Evolutionary conservation across 2,113 vertebrate genomes (phyloP), one percentile per base, ranked within the genome.

Genomic region (Pachycephala philippinensis): DNA sequence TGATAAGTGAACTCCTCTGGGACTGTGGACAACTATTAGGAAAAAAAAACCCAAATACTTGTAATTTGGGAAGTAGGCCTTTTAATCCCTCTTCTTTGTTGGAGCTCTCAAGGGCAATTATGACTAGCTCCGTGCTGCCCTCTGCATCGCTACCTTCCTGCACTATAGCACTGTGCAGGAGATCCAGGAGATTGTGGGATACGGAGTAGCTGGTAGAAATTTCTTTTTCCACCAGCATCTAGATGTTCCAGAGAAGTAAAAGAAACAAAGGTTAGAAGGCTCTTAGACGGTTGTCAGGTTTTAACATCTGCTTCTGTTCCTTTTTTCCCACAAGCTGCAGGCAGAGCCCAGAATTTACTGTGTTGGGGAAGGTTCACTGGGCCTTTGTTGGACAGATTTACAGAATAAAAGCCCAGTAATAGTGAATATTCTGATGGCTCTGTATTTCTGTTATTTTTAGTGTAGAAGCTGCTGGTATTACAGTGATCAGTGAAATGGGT

Each of bases 401-500:
- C 3, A 20, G 31, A 87, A 33, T 33, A 68, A 87, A 94, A 85
- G 37, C 19, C 35, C 37, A 39, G 24, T 77, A 70, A 53, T 37
- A 27, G 39, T 65, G 30, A 75, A n/a, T 91, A 49, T 90, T 88
- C 82, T 97, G 66, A 94, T 35, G 52, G 15, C 19, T 69, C 40
- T 89, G 23, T 54, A 12, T 95, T 93, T 97, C 69, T 56, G 18
- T 87, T 78, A 40, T 11, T 97, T 96, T 54, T 88, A 98, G 99
- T 49, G 98, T 97, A 65, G 98, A 98, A 97, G 98, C 99, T 63
- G 99, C 99, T 63, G 99, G 99, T 70, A 98, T 99, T 96, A 99
- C 98, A 33, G 97, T 99, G 54, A 89, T 99, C 89, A 99, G 99
- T 2, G 99, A 99, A 98, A 97, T 99, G 97, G 99, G 99, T 89